These are phyloP conservation scores for Paramormyrops hopkinsi DNA, from an alignment of 2,797 vertebrate species.

Conservation along the genomic window DNA sequence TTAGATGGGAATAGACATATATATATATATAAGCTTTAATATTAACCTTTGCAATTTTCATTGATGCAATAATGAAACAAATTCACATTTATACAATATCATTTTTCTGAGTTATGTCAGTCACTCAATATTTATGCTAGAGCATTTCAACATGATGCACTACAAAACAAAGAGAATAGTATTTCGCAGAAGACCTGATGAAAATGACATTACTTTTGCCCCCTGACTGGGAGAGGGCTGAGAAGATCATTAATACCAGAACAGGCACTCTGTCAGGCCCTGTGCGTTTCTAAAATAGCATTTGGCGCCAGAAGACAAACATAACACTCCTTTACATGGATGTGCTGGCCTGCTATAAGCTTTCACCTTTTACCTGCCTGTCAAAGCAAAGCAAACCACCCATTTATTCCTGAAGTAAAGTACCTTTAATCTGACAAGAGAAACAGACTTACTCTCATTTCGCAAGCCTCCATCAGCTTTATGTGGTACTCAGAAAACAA, in stretches of 20 bases:
- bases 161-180: neutral
- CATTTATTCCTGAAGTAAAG: slow-evolving; percentile 48
- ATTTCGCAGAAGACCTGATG: neutral
- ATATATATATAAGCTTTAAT: neutral
- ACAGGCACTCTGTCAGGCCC: slow-evolving; percentile 59
- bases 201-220: neutral
- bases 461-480: slow-evolving; percentile 14
- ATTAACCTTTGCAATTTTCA: neutral
- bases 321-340: slow-evolving; percentile 53
- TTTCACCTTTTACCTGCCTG: slow-evolving; percentile 58
- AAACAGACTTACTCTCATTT: slow-evolving; percentile 47
- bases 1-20: neutral
- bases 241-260: slow-evolving; percentile 56
- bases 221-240: slow-evolving; percentile 25
- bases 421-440: slow-evolving; percentile 49
- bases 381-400: slow-evolving; percentile 52
- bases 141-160: neutral
- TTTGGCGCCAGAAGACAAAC: slow-evolving; percentile 67
- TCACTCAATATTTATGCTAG: neutral
- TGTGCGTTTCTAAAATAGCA: slow-evolving; percentile 59
- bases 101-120: neutral
- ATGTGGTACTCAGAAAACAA: slow-evolving; percentile 7
- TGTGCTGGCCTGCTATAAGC: slow-evolving; percentile 53
- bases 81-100: neutral
- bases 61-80: neutral